A percentile compares a stretch with the other conserved stretches of the same genome.
phyloP scores from a whole-genome alignment of 2,113 vertebrate species.

The Nothobranchius furzeri region DNA sequence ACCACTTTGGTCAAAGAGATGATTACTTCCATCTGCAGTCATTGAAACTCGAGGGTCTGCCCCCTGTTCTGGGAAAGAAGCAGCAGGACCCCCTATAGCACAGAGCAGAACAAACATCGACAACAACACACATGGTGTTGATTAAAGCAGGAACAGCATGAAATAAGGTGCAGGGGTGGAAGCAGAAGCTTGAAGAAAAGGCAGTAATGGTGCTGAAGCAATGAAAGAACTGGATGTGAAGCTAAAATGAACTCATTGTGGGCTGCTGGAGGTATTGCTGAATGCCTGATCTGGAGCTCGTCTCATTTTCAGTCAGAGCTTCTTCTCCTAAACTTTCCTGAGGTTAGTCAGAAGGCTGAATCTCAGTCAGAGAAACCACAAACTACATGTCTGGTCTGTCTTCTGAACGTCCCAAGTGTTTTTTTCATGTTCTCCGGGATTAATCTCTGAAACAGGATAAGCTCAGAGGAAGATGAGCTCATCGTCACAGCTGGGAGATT shows the following conservation, averaged over 20 bases:
- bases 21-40: constrained; percentile 20
- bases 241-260: background rate
- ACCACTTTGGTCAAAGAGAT: constrained; percentile 5
- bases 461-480: background rate
- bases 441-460: background rate
- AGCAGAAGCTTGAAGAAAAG: background rate
- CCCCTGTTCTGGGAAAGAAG: constrained; percentile 7
- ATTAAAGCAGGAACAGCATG: constrained; percentile 14
- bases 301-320: background rate
- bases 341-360: background rate
- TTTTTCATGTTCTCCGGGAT: background rate
- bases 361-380: background rate
- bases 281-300: background rate
- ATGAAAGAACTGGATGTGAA: background rate
- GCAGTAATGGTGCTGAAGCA: background rate
- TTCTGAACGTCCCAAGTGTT: background rate
- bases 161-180: background rate
- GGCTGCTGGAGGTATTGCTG: background rate
- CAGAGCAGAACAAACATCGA: constrained; percentile 3
- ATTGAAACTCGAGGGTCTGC: constrained; percentile 3
- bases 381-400: background rate
- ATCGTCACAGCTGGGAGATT: background rate
- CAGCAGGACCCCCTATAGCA: background rate
- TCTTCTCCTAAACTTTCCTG: background rate
- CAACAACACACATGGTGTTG: constrained; percentile 11